These are phyloP conservation scores for Montifringilla adamsi DNA, from an alignment of 2,113 vertebrate species.

Conservation along the genomic window DNA sequence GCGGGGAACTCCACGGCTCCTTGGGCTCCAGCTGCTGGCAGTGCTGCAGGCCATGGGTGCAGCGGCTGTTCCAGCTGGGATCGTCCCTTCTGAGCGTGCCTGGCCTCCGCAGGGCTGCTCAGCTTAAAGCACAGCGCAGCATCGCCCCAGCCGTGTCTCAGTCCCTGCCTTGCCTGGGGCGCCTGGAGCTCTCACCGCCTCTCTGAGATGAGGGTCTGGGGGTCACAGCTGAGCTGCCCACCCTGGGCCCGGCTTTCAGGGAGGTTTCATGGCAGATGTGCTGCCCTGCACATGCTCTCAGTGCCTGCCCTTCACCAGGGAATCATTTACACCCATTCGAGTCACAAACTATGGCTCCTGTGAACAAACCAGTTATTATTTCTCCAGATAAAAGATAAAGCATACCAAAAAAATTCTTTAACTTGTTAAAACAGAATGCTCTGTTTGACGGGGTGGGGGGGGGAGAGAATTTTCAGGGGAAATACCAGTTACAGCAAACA, in stretches of 20 bases:
- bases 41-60: background rate
- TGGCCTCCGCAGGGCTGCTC: background rate
- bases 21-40: background rate
- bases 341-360: background rate
- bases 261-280: background rate
- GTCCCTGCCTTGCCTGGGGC: no score
- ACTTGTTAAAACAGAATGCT: background rate
- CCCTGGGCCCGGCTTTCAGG: background rate
- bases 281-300: background rate
- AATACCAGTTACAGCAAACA: constrained; percentile 27
- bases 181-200: background rate
- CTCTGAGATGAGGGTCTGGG: background rate
- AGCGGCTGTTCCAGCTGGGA: background rate
- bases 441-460: background rate
- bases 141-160: background rate
- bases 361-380: background rate
- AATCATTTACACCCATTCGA: background rate
- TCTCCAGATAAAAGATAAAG: background rate
- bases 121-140: background rate
- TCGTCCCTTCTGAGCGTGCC: background rate
- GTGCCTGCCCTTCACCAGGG: background rate
- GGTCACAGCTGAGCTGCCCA: background rate
- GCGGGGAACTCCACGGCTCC: background rate
- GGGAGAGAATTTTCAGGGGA: constrained; percentile 33
- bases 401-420: background rate